Base-by-base conservation (phyloP, 2,113 vertebrate genomes). In the Ictalurus furcatus region DNA sequence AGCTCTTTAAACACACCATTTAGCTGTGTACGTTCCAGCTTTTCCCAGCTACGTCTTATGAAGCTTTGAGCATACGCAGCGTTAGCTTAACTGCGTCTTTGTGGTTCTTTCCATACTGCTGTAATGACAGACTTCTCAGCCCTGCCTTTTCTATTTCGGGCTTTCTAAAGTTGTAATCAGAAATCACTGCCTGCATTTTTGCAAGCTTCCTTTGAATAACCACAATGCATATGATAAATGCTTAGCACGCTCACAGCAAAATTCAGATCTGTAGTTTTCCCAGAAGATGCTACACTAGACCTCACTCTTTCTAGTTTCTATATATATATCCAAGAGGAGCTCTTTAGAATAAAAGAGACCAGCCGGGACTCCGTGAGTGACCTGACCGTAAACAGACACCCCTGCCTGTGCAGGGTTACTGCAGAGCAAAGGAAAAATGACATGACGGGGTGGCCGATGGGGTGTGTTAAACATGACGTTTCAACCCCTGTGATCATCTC, bases 361-460 rank as follows among this genome's bases (percentile, higher is more conserved):
- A 78, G 92, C 91, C 86, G 89, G 90, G 92, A 89, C 78, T 16
- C 93, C 90, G 88, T 90, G 88, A 93, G 90, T 92, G 92, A 92
- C 87, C 92, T 94, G 93, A 95, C 94, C 94, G 92, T 86, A 92
- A 92, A 90, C 89, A 93, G 93, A 93, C 95, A 94, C 25, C 52
- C 52, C 94, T 93, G 91, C 93, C 89, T 92, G 92, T 86, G 58
- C 93, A 93, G 90, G 93, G 93, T 94, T 94, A 93, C 95, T 94
- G 93, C 93, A 94, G 91, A 92, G 86, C 79, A 44, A 69, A 80
- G 12, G 74, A 52, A 86, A 78, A 37, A 71, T 23, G 19, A 4
- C 30, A 44, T 44, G 40, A 44, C 40, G 11, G 74, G 82, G 85
- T 21, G 88, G 23, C 16, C 82, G 48, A 73, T 79, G 63, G 61